Percentiles rank a stretch among this genome's conserved stretches.
These are phyloP conservation scores for Sclerurus mexicanus DNA, from an alignment of 2,113 vertebrate genomes.

Conservation along the genomic window DNA sequence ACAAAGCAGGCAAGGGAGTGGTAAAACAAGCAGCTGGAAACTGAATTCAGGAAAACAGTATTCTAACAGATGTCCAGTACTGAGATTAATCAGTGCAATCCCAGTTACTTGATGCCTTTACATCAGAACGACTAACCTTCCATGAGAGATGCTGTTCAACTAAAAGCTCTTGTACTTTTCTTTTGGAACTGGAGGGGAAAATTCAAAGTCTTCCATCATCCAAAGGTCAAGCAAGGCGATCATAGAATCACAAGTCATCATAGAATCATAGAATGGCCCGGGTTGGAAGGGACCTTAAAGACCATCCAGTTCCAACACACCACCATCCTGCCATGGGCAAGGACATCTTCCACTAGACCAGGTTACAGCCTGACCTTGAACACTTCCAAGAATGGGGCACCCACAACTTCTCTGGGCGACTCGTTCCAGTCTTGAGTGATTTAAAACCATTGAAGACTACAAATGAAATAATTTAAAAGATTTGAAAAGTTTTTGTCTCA, in stretches of 20 bases:
- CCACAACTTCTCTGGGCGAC: not conserved
- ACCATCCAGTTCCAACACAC: not conserved
- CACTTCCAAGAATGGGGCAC: not conserved
- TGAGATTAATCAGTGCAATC: not conserved
- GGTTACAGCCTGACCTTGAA: not conserved
- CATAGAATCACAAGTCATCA: fast-evolving
- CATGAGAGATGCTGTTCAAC: not conserved
- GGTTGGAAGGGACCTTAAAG: not conserved
- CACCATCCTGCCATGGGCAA: not conserved
- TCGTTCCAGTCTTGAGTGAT: not conserved
- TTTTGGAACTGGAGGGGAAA: not conserved
- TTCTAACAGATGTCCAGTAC: not conserved
- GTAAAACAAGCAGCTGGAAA: not conserved
- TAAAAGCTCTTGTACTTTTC: not conserved
- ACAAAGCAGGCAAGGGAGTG: not conserved
- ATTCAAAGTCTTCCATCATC: not conserved
- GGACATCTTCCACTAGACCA: not conserved
- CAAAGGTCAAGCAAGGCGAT: not conserved
- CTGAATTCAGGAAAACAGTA: not conserved
- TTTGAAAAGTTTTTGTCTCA: not conserved
- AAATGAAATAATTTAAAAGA: not conserved
- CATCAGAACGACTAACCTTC: not conserved
- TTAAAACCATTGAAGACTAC: not conserved
- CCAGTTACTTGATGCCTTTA: not conserved
- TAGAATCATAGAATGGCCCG: not conserved